Evolutionary conservation across 2,797 vertebrate species (phyloP).

Genomic region (Erethizon dorsatum): DNA sequence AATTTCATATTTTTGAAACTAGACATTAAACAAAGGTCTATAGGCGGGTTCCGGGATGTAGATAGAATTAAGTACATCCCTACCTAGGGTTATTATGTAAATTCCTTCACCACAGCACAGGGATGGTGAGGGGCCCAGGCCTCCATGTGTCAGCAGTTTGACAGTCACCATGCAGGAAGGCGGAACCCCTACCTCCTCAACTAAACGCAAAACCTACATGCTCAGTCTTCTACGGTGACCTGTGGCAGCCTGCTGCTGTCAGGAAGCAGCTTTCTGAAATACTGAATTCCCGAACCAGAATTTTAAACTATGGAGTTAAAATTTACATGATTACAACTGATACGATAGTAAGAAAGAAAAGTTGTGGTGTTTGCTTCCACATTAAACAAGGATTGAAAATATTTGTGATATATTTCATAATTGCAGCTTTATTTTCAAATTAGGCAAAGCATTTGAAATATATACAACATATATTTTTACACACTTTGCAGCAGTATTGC

Average conservation of each 20-base stretch:
- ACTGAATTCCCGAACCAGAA: not conserved
- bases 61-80: not conserved
- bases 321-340: not conserved
- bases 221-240: not conserved
- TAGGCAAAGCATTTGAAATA: slow-evolving; percentile 60
- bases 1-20: not conserved
- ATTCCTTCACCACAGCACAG: not conserved
- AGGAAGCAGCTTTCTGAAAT: not conserved
- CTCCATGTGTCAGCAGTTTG: not conserved
- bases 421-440: slow-evolving; percentile 5
- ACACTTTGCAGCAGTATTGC: not conserved
- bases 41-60: not conserved
- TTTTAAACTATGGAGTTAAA: slow-evolving; percentile 2
- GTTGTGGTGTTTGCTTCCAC: slow-evolving; percentile 44
- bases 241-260: not conserved
- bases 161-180: not conserved
- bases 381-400: slow-evolving; percentile 31
- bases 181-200: not conserved
- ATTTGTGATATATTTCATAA: slow-evolving; percentile 9
- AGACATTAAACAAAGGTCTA: not conserved
- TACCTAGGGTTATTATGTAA: no score
- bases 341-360: not conserved
- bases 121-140: rapidly evolving
- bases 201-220: not conserved
- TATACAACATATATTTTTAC: not conserved